These are phyloP conservation scores for Malacoraja senta DNA, from an alignment of 2,797 vertebrate genomes.

Conservation along the genomic window DNA sequence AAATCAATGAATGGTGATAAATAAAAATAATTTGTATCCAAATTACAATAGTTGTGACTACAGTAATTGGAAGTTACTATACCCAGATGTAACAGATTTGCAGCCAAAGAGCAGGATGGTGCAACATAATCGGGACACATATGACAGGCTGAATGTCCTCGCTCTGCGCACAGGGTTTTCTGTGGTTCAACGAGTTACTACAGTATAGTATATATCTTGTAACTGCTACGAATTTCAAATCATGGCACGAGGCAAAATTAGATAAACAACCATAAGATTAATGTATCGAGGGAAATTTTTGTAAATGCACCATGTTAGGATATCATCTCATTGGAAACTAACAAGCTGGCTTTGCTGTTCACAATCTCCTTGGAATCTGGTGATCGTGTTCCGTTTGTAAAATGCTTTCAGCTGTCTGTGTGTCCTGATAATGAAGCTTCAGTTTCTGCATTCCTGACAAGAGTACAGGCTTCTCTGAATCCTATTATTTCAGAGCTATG, in stretches of 20 bases:
- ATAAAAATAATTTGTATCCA: not conserved
- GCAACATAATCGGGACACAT: not conserved
- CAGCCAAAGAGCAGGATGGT: not conserved
- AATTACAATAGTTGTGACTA: not conserved
- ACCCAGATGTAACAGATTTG: not conserved
- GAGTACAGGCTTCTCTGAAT: not conserved
- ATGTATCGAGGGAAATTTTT: not conserved
- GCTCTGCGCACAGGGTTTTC: no score
- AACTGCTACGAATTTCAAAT: not conserved
- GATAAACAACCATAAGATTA: not conserved
- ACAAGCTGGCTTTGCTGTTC: not conserved
- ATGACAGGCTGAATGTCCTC: no score
- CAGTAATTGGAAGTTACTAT: not conserved
- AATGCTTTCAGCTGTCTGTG: not conserved
- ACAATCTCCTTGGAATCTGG: not conserved
- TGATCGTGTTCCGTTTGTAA: not conserved
- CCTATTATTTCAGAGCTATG: not conserved
- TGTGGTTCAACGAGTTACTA: no score
- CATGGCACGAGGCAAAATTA: not conserved
- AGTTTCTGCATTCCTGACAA: not conserved
- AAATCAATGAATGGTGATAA: not conserved
- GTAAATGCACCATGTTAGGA: not conserved
- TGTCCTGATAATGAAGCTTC: not conserved
- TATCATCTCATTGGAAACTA: not conserved
- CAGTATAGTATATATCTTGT: no score